These are phyloP conservation scores for Clarias fuscus DNA, from an alignment of 2,797 vertebrate species.

Conservation along the genomic window DNA sequence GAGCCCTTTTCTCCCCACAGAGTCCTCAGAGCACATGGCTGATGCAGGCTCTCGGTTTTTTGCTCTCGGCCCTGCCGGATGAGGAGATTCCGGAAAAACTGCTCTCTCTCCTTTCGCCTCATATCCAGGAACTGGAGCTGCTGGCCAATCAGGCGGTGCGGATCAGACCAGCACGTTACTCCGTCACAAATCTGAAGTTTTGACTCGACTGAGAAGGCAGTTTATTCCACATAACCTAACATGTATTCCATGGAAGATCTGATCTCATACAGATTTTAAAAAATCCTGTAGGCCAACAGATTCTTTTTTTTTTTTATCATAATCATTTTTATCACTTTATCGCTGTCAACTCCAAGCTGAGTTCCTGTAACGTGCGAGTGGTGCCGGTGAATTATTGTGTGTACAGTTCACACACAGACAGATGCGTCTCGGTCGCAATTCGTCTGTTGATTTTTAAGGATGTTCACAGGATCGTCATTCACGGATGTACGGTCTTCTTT, in stretches of 20 bases:
- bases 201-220: background rate
- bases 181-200: background rate
- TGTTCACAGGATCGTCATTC: no score
- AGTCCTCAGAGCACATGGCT: slow-evolving; percentile 98
- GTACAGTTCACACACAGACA: no score
- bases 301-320: background rate
- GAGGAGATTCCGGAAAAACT: slow-evolving; percentile 90
- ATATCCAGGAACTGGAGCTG: slow-evolving; percentile 91
- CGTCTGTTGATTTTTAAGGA: no score
- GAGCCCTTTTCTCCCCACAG: slow-evolving; percentile 63
- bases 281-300: no score
- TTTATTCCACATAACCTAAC: background rate
- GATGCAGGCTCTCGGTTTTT: slow-evolving; percentile 97
- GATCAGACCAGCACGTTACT: background rate
- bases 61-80: slow-evolving; percentile 88
- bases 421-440: no score
- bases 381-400: no score
- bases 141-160: slow-evolving; percentile 86
- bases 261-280: no score
- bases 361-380: no score
- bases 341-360: background rate
- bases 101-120: slow-evolving; percentile 89
- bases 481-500: no score
- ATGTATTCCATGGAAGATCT: background rate
- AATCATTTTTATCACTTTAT: background rate